Evolutionary conservation across 2,888 invertebrate species (phyloP), one percentile per base, ranked within the genome.

Genomic region (Ochropleura plecta): DNA sequence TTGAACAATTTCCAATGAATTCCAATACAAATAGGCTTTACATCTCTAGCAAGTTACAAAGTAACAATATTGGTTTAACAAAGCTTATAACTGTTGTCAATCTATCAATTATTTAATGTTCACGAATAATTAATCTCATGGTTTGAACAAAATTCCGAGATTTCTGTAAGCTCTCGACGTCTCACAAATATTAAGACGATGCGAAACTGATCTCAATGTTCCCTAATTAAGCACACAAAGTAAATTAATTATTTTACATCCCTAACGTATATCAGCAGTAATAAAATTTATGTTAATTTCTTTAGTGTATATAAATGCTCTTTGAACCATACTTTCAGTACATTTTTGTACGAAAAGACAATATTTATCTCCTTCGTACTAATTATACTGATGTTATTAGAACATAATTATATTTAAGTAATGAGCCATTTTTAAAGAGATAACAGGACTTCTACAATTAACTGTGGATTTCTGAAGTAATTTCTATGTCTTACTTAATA

Each of bases 161-260:
- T 51, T 44, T 46, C 55, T 49, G 42, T 60, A 74, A 63, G 63
- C n/a, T 70, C 65, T 55, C n/a, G 12, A n/a, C 44, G 14, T 71
- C 51, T 46, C 49, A 70, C 49, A 68, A 81, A 65, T 83, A 64
- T 74, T 51, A 70, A 49, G 42, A 10, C 48, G n/a, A 78, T 53
- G 60, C 46, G n/a, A 67, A 66, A 49, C 62, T 65, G 18, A 70
- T 66, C 69, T 44, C 62, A 75, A 70, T 64, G 46, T 53, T 86
- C 44, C n/a, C 46, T 83, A 75, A 73, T 63, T 77, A 77, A 84
- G 65, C 55, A 67, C 60, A 80, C 71, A 71, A 70, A 79, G 70
- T 76, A 60, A 79, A 80, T 14, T 20, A 76, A 83, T 69, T 70
- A 80, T 20, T 65, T 78, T 67, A 44, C 49, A 55, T 46, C 51